These are phyloP conservation scores for Catocala fraxini DNA, from an alignment of 2,888 invertebrate species.

Conservation along the genomic window DNA sequence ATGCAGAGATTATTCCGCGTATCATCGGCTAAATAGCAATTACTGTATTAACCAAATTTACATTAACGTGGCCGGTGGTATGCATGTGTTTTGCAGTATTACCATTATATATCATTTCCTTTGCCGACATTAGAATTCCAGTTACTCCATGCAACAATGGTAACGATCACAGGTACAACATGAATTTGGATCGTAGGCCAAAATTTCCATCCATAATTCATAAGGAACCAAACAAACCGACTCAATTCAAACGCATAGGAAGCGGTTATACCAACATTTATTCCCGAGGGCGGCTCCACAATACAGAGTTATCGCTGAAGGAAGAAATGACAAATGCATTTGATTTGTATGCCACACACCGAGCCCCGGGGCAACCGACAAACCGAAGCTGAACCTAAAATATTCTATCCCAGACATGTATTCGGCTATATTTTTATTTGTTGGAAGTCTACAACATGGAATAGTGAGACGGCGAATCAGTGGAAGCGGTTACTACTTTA, in stretches of 20 bases:
- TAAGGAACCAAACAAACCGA: conserved; percentile 3
- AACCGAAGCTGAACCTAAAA: conserved; percentile 17
- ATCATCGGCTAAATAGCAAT: too few relatives aligned
- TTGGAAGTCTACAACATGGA: background rate
- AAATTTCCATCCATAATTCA: background rate
- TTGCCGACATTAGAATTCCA: too few relatives aligned
- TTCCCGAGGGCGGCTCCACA: background rate
- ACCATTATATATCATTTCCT: too few relatives aligned
- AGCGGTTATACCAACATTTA: too few relatives aligned
- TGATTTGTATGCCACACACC: conserved; percentile 53
- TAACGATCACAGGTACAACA: background rate
- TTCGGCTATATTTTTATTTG: conserved; percentile 21
- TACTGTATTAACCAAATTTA: too few relatives aligned
- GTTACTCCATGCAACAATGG: too few relatives aligned
- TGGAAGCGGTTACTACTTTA: too few relatives aligned
- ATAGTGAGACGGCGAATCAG: too few relatives aligned
- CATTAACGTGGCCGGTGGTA: too few relatives aligned
- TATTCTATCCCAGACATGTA: conserved; percentile 13
- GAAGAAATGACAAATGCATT: conserved; percentile 48
- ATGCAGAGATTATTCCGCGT: too few relatives aligned
- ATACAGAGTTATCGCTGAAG: conserved; percentile 14
- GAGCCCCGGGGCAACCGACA: conserved; percentile 24
- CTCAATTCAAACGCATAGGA: background rate
- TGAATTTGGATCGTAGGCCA: conserved; percentile 1
- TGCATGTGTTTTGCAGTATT: too few relatives aligned